Conservation (phyloP, 2,113 vertebrate genomes). For the Strix uralensis region DNA sequence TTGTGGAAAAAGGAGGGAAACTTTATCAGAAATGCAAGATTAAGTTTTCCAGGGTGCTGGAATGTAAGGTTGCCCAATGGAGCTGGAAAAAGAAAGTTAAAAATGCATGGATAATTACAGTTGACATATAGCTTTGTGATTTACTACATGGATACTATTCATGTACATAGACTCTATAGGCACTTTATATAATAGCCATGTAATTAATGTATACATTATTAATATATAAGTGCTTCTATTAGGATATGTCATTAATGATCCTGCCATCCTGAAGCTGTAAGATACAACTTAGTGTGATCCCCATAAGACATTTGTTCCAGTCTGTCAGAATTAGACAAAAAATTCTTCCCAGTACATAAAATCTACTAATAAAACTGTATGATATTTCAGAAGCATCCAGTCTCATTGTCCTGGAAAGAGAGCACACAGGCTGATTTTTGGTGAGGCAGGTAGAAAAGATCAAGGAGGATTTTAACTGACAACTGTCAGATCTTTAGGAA, state of each 20-base stretch:
- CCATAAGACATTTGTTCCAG: background rate
- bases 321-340: background rate
- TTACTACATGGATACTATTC: conserved; percentile 33
- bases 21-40: background rate
- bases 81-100: background rate
- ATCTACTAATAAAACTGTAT: background rate
- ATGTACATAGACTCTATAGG: conserved; percentile 48
- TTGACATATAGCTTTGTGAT: conserved; percentile 57
- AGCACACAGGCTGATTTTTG: background rate
- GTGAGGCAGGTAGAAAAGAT: background rate
- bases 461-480: background rate
- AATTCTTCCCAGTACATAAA: conserved; percentile 6
- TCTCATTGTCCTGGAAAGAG: background rate
- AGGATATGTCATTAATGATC: conserved; percentile 52
- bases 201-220: conserved; percentile 64
- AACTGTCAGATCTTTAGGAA: background rate
- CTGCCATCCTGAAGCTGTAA: conserved; percentile 12
- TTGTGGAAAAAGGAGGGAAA: background rate
- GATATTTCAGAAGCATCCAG: background rate
- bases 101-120: conserved; percentile 43
- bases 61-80: background rate
- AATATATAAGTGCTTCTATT: conserved; percentile 58
- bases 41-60: background rate
- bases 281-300: background rate
- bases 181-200: conserved; percentile 65